These are phyloP conservation scores for Prunella himalayana DNA, from an alignment of 2,113 vertebrate species.

Conservation along the genomic window DNA sequence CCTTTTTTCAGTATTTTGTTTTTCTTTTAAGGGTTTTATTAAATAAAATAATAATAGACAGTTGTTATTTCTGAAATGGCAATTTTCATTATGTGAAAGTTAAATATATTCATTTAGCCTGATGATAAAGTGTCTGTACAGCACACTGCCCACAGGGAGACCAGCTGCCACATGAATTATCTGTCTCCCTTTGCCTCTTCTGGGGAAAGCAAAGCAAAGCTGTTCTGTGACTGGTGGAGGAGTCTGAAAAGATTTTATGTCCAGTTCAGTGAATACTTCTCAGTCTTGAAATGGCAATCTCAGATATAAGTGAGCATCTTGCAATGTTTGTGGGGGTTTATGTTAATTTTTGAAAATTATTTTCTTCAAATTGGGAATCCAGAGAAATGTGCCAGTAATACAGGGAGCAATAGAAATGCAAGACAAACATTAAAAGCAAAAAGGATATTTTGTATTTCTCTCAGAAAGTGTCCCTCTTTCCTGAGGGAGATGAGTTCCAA, in stretches of 20 bases:
- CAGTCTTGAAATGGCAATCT: neutral
- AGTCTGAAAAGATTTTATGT: neutral
- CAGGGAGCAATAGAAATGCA: neutral
- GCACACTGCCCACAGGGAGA: neutral
- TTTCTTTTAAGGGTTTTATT: neutral
- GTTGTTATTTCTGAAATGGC: neutral
- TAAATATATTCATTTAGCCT: neutral
- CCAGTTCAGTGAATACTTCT: neutral
- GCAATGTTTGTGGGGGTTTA: neutral
- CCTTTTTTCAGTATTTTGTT: accelerated
- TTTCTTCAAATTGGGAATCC: neutral
- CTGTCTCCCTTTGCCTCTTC: neutral
- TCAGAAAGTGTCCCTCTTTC: neutral
- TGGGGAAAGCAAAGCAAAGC: neutral
- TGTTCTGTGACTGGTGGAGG: neutral
- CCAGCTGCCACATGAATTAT: slow-evolving; percentile 2
- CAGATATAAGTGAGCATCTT: neutral
- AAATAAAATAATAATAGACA: neutral
- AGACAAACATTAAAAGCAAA: neutral
- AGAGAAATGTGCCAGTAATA: neutral
- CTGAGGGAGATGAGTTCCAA: neutral
- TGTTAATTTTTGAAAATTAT: neutral
- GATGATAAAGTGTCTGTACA: neutral
- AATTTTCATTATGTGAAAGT: slow-evolving; percentile 12
- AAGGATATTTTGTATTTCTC: neutral